Conservation (phyloP, 2,888 invertebrate genomes). For the Mesorhabditis belari region DNA sequence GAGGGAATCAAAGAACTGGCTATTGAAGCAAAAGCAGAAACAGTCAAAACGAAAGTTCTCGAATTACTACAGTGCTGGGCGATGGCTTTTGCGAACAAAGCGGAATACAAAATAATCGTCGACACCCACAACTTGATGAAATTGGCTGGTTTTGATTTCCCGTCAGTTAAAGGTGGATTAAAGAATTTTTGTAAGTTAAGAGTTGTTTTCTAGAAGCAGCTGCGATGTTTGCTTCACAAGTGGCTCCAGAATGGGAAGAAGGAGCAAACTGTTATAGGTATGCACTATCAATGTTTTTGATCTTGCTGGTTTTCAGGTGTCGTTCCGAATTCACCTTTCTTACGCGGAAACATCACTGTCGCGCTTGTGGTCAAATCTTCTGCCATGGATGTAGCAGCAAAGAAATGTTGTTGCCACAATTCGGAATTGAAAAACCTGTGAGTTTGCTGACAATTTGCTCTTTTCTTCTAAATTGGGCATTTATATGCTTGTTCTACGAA, state of each 20-base stretch:
- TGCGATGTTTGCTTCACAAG: constrained; percentile 92
- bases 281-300: neutral
- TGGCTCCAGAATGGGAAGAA: constrained; percentile 95
- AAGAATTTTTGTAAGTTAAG: constrained; percentile 58
- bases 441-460: neutral
- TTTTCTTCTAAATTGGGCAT: neutral
- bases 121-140: constrained; percentile 90
- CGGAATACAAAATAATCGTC: constrained; percentile 61
- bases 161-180: constrained; percentile 19
- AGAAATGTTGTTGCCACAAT: constrained; percentile 82
- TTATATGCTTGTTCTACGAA: neutral
- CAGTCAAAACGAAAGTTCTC: constrained; percentile 66
- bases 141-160: constrained; percentile 66
- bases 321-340: constrained; percentile 44
- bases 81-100: constrained; percentile 86
- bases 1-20: constrained; percentile 75
- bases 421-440: constrained; percentile 92
- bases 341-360: constrained; percentile 75
- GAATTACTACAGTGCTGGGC: constrained; percentile 96
- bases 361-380: constrained; percentile 96
- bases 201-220: constrained; percentile 71
- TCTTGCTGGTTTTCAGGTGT: constrained; percentile 23
- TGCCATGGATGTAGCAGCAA: constrained; percentile 86
- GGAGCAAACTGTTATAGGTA: constrained; percentile 86
- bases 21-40: constrained; percentile 55